Conservation (phyloP, 2,797 vertebrate genomes). For the Pipistrellus pygmaeus region DNA sequence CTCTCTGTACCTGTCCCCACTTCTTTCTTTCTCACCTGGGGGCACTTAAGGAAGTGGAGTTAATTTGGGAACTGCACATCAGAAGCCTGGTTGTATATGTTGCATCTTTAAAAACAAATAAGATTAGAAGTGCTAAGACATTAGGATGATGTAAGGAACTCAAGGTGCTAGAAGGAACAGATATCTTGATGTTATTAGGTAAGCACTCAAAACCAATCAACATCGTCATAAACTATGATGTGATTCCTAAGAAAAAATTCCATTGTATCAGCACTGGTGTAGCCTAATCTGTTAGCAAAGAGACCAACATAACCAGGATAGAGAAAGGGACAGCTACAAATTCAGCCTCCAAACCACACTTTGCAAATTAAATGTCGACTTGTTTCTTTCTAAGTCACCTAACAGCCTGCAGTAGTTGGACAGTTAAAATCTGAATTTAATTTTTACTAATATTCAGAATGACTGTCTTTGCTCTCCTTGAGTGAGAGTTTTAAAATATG, state of each 20-base stretch:
- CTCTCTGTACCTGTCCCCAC: neutral
- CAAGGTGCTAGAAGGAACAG: slow-evolving; percentile 7
- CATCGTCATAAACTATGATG: neutral
- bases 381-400: slow-evolving; percentile 2
- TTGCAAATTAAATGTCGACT: slow-evolving; percentile 8
- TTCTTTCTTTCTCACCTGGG: neutral
- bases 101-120: neutral
- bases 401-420: neutral
- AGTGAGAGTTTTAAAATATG: neutral
- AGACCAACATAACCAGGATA: fast-evolving
- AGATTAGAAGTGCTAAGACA: neutral
- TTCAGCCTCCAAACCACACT: neutral
- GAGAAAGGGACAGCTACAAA: neutral
- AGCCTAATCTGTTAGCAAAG: neutral
- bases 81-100: neutral
- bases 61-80: neutral
- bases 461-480: neutral
- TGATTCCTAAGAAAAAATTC: neutral
- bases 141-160: neutral
- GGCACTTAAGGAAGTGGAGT: neutral
- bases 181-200: neutral
- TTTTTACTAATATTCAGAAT: neutral
- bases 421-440: neutral
- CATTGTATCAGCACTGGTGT: fast-evolving
- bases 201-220: neutral